Conservation (phyloP, 2,113 vertebrate genomes). For the Pterocles burchelli region DNA sequence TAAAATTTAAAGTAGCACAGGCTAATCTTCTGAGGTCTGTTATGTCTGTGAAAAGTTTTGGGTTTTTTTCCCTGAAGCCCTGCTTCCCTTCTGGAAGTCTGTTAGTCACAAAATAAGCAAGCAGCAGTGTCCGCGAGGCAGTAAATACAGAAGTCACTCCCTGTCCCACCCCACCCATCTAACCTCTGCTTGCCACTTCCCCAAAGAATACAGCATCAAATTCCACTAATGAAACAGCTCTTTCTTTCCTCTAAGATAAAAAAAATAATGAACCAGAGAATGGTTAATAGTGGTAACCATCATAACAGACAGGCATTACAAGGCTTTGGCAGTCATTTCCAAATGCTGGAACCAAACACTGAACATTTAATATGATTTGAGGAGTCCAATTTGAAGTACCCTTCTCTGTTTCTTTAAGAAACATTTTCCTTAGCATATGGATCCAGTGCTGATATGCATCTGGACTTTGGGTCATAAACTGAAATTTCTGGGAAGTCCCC, state of each 20-base stretch:
- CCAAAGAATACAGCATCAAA: not conserved
- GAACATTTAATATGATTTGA: not conserved
- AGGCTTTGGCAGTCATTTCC: not conserved
- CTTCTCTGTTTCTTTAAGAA: not conserved
- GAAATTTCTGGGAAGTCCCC: not conserved
- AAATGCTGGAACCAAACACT: not conserved
- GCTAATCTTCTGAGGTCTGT: slow-evolving; percentile 33
- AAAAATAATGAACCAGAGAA: not conserved
- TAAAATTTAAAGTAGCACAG: slow-evolving; percentile 52
- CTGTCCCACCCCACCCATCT: not conserved
- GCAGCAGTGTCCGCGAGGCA: not conserved
- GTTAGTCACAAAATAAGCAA: slow-evolving; percentile 12
- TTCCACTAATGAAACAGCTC: not conserved
- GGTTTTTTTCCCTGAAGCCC: not conserved
- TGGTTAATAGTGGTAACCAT: not conserved
- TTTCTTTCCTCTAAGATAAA: not conserved
- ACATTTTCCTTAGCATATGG: not conserved
- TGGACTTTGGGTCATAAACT: not conserved
- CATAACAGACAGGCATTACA: not conserved
- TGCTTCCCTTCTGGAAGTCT: slow-evolving; percentile 26
- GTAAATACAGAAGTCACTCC: not conserved
- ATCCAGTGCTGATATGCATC: not conserved
- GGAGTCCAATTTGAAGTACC: not conserved
- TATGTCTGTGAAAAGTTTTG: slow-evolving; percentile 29
- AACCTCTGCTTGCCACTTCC: not conserved